phyloP scores from a whole-genome alignment of 2,888 invertebrate species.

The Lepidocyrtoides sp. region DNA sequence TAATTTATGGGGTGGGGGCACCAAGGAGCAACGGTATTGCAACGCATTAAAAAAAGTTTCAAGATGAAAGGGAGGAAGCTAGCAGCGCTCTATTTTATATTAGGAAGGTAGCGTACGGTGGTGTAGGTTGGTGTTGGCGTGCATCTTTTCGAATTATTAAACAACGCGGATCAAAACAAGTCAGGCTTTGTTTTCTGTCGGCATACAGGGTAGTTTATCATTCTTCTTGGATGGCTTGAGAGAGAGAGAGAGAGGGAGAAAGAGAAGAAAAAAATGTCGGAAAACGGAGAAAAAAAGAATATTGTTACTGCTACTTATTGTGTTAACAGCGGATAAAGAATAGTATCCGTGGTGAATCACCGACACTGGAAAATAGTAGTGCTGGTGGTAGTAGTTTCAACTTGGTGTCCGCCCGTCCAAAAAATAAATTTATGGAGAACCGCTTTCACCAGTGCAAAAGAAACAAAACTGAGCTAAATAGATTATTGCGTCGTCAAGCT shows the following conservation, averaged over 20 bases:
- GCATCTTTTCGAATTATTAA: slow-evolving; percentile 49
- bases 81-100: background rate
- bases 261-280: background rate
- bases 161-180: slow-evolving; percentile 45
- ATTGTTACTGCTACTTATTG: slow-evolving; percentile 31
- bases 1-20: slow-evolving; percentile 65
- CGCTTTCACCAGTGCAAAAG: slow-evolving; percentile 1
- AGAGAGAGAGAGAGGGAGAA: slow-evolving; percentile 4
- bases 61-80: slow-evolving; percentile 36
- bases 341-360: slow-evolving; percentile 38
- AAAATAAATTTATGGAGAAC: slow-evolving; percentile 50
- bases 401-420: slow-evolving; percentile 26
- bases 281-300: background rate
- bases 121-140: slow-evolving; percentile 42
- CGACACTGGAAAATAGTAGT: background rate
- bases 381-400: background rate
- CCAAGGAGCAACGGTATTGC: slow-evolving; percentile 60
- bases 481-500: background rate
- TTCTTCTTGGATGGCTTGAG: slow-evolving; percentile 41
- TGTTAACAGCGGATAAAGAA: slow-evolving; percentile 43
- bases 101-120: slow-evolving; percentile 20
- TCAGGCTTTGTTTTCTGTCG: slow-evolving; percentile 49
- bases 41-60: slow-evolving; percentile 57
- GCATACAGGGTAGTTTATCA: slow-evolving; percentile 50
- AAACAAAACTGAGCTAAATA: background rate